Evolutionary conservation across 2,888 invertebrate species (phyloP).

Genomic region (Cheilosia vulpina): DNA sequence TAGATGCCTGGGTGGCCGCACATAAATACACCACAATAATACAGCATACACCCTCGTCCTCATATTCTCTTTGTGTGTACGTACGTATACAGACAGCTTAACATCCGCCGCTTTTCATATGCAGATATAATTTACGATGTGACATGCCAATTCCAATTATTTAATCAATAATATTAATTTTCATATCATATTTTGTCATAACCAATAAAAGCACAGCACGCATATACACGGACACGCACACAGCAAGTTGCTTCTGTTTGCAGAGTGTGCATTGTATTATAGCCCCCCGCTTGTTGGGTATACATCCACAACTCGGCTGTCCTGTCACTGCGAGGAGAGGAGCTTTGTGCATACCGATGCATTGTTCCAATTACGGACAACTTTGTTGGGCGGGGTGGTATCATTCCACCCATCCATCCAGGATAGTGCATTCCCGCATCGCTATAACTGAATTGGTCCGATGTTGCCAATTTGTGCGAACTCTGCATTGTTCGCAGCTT

Average conservation of each 20-base stretch:
- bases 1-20: neutral
- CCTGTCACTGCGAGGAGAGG: constrained; percentile 32
- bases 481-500: constrained; percentile 74
- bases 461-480: constrained; percentile 72
- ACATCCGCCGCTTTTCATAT: constrained; percentile 73
- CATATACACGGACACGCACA: constrained; percentile 55
- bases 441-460: constrained; percentile 2
- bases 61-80: neutral
- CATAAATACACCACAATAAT: constrained; percentile 26
- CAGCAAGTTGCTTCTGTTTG: constrained; percentile 20
- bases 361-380: constrained; percentile 74
- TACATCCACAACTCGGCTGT: constrained; percentile 39
- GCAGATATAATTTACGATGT: constrained; percentile 79
- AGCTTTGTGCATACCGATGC: constrained; percentile 69
- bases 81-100: constrained; percentile 41
- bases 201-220: constrained; percentile 83
- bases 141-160: constrained; percentile 83
- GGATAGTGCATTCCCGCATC: constrained; percentile 1
- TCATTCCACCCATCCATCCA: constrained; percentile 9
- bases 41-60: constrained; percentile 2
- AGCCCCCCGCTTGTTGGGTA: neutral
- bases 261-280: neutral
- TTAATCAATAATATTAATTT: constrained; percentile 84
- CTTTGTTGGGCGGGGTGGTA: constrained; percentile 42
- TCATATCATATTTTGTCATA: constrained; percentile 84